Conservation (phyloP, 1,140 invertebrate species). For the Proctacanthus coquilletti region DNA sequence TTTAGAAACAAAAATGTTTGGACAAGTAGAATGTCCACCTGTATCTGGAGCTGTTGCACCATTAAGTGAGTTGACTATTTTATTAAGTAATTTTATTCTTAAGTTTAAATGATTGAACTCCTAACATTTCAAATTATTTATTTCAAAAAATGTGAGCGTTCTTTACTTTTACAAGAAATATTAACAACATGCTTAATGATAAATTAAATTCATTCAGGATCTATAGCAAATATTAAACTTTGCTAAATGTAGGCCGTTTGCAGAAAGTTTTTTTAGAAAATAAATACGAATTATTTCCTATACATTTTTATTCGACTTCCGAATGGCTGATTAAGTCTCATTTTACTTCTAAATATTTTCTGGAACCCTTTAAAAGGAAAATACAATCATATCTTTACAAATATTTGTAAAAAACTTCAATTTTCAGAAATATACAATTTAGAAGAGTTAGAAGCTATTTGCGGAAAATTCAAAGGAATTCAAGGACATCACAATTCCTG, state of each 20-base stretch:
- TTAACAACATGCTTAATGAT: no score
- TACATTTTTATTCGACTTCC: no score
- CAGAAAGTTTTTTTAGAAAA: no score
- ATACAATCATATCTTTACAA: background rate
- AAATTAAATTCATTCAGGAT: no score
- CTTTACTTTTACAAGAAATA: no score
- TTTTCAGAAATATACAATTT: conserved; percentile 24
- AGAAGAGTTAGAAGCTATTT: conserved; percentile 47
- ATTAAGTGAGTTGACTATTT: conserved; percentile 34
- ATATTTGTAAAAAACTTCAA: background rate
- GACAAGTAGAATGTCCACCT: conserved; percentile 52
- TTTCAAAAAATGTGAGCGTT: no score
- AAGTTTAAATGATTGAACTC: no score
- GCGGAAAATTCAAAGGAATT: conserved; percentile 72
- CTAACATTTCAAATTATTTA: no score
- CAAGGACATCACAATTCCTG: conserved; percentile 97
- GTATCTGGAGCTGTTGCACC: conserved; percentile 66
- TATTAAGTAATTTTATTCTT: conserved; percentile 1
- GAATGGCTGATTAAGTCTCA: no score
- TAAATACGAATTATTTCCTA: no score
- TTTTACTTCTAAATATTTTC: conserved; percentile 10
- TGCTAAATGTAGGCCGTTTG: no score
- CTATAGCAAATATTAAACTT: no score
- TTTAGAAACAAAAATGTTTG: conserved; percentile 17
- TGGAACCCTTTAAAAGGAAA: background rate